Evolutionary conservation across 2,797 vertebrate species (phyloP).

Genomic region (Eptatretus atami): DNA sequence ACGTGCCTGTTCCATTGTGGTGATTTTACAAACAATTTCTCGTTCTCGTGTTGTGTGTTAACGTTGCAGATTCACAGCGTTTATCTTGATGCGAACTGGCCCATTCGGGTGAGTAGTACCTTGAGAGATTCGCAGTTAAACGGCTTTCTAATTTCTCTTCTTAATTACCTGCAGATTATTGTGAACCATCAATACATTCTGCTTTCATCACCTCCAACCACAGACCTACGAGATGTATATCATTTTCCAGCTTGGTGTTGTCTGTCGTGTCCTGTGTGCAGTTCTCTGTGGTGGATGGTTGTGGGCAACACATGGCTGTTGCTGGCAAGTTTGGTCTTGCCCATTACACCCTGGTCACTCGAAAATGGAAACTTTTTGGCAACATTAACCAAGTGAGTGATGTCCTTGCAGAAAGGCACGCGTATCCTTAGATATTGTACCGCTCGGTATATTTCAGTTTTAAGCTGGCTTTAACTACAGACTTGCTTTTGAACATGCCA

Average conservation of each 20-base stretch:
- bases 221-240: too few relatives aligned
- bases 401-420: not conserved
- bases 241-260: too few relatives aligned
- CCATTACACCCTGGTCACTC: not conserved
- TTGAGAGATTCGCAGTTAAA: not conserved
- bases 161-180: too few relatives aligned
- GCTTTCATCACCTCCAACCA: too few relatives aligned
- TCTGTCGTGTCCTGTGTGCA: not conserved
- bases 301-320: not conserved
- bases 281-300: not conserved
- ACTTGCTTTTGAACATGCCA: too few relatives aligned
- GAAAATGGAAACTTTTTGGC: slow-evolving; percentile 3
- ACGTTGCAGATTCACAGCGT: not conserved
- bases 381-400: slow-evolving; percentile 1
- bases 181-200: too few relatives aligned
- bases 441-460: not conserved
- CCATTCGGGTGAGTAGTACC: not conserved
- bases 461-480: too few relatives aligned
- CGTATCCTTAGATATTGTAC: not conserved
- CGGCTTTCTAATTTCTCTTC: too few relatives aligned
- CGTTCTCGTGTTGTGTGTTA: too few relatives aligned
- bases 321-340: not conserved
- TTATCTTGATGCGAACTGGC: slow-evolving; percentile 1
- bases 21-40: too few relatives aligned
- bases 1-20: too few relatives aligned